Percentiles rank a stretch among this genome's conserved stretches.
phyloP scores from a whole-genome alignment of 2,797 vertebrate genomes.

The Gymnopithys bicolor region DNA sequence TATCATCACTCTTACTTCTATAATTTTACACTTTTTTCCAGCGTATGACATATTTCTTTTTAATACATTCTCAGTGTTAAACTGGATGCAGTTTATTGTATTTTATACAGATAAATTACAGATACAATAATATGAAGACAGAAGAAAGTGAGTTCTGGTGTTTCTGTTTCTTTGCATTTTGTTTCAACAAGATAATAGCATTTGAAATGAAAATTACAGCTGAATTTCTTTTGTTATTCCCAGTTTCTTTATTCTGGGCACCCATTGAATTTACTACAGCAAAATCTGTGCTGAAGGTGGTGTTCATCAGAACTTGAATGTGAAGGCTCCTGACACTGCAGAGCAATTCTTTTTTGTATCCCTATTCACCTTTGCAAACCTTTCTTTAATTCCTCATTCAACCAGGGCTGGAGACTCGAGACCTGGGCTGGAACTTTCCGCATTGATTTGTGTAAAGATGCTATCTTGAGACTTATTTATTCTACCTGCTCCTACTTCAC shows the following conservation, averaged over 20 bases:
- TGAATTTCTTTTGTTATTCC: constrained; percentile 25
- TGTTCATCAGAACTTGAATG: constrained; percentile 14
- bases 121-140: background rate
- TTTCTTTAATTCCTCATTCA: constrained; percentile 42
- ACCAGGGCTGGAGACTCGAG: background rate
- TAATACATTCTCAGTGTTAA: background rate
- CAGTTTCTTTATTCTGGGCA: background rate
- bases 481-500: background rate
- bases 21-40: background rate
- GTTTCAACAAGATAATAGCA: background rate
- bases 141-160: background rate
- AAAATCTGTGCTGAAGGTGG: constrained; percentile 8
- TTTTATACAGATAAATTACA: background rate
- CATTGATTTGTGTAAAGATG: constrained; percentile 41
- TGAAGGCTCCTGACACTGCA: fast-evolving
- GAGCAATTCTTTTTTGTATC: constrained; percentile 11
- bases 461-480: constrained; percentile 30
- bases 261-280: background rate
- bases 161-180: background rate
- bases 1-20: background rate
- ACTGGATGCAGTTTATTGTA: background rate
- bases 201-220: background rate
- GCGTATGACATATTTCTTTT: background rate
- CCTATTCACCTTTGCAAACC: constrained; percentile 6
- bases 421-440: constrained; percentile 2